Evolutionary conservation across 2,113 vertebrate genomes (phyloP).

Genomic region (Melanostigma gelatinosum): DNA sequence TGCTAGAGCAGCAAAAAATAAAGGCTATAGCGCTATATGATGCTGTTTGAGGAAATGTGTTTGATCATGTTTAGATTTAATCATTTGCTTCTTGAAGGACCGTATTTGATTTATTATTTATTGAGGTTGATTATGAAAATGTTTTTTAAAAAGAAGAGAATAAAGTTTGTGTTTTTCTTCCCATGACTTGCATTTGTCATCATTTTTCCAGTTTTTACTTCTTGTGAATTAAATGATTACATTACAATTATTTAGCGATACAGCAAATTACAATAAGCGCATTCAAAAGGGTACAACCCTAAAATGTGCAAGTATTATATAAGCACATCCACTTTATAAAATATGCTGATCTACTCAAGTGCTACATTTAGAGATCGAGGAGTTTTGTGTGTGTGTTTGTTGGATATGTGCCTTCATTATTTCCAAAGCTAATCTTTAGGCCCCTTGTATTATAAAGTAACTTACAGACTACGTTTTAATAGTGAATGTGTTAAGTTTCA

Average conservation of each 20-base stretch:
- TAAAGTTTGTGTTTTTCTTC: constrained; percentile 77
- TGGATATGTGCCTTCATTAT: not conserved
- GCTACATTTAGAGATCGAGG: not conserved
- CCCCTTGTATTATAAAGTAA: not conserved
- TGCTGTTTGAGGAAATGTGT: constrained; percentile 67
- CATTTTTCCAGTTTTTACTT: not conserved
- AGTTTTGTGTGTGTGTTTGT: not conserved
- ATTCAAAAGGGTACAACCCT: not conserved
- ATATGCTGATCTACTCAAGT: not conserved
- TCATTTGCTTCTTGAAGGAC: constrained; percentile 69
- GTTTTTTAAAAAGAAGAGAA: constrained; percentile 83
- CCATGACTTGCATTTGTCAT: constrained; percentile 53
- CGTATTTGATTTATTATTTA: constrained; percentile 72
- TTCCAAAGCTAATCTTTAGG: not conserved
- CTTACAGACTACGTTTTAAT: not conserved
- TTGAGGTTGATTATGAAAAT: constrained; percentile 76
- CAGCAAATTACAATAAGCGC: not conserved
- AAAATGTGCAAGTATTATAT: not conserved
- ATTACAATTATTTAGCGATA: not conserved
- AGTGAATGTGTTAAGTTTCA: not conserved
- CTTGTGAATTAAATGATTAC: not conserved
- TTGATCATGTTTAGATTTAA: constrained; percentile 68
- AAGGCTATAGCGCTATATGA: constrained; percentile 47
- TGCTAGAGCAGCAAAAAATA: constrained; percentile 78
- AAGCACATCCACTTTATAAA: too few relatives aligned